A percentile compares a stretch with the other conserved stretches of the same genome.
These are phyloP conservation scores for Poeciliopsis paucimaculata DNA, from an alignment of 2,797 vertebrate species.

Conservation along the genomic window DNA sequence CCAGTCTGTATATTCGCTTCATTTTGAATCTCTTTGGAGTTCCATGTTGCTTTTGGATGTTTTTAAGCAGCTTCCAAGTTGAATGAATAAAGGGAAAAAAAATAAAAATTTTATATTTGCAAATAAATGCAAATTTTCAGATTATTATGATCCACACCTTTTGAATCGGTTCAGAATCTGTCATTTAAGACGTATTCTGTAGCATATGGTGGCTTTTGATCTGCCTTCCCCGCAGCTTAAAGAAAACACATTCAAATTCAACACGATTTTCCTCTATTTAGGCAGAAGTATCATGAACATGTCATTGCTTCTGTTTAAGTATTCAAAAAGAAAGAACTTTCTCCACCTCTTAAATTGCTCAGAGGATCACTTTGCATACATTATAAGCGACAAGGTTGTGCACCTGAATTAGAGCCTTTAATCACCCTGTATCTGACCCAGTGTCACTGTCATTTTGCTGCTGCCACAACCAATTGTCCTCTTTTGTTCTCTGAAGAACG, in stretches of 20 bases:
- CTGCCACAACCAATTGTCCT: slow-evolving; percentile 68
- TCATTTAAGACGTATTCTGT: slow-evolving; percentile 56
- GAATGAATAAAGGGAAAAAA: not conserved
- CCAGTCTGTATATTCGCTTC: slow-evolving; percentile 15
- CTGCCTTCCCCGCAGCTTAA: slow-evolving; percentile 45
- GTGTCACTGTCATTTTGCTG: slow-evolving; percentile 66
- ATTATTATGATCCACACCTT: slow-evolving; percentile 55
- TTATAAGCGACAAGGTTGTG: slow-evolving; percentile 58
- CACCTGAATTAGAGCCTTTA: slow-evolving; percentile 67
- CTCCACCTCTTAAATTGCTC: slow-evolving; percentile 53
- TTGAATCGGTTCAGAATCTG: slow-evolving; percentile 45
- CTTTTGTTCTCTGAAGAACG: slow-evolving; percentile 68
- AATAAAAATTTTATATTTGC: slow-evolving; percentile 5
- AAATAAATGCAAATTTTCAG: slow-evolving; percentile 51
- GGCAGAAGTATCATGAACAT: slow-evolving; percentile 61
- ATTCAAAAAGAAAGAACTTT: slow-evolving; percentile 53
- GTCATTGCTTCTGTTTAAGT: slow-evolving; percentile 65
- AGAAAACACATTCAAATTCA: slow-evolving; percentile 64
- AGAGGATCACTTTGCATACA: slow-evolving; percentile 69
- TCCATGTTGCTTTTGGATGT: slow-evolving; percentile 20
- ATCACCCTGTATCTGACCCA: slow-evolving; percentile 74
- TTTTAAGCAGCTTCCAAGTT: slow-evolving; percentile 30
- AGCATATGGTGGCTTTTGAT: slow-evolving; percentile 68
- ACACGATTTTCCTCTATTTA: slow-evolving; percentile 53
- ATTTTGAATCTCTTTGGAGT: slow-evolving; percentile 20